Evolutionary conservation across 2,888 invertebrate species (phyloP).

Genomic region (Gymnoscelis rufifasciata): DNA sequence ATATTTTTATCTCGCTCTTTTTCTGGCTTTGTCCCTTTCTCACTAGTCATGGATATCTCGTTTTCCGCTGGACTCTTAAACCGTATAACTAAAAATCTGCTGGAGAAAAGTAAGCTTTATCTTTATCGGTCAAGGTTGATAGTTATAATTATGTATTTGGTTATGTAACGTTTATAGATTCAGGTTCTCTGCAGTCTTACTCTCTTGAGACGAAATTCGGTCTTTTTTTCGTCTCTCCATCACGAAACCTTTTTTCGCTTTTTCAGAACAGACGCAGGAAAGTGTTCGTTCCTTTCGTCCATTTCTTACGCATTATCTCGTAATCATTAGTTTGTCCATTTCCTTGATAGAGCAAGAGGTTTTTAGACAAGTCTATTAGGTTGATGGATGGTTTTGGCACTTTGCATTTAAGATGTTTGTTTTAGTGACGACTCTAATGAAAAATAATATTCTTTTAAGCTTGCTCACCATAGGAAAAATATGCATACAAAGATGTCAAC

Average conservation of each 20-base stretch:
- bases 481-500: no score
- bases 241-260: constrained; percentile 71
- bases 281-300: constrained; percentile 64
- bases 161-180: constrained; percentile 42
- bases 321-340: constrained; percentile 71
- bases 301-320: constrained; percentile 76
- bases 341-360: constrained; percentile 58
- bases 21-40: constrained; percentile 51
- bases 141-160: constrained; percentile 20
- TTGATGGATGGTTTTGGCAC: constrained; percentile 45
- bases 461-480: no score
- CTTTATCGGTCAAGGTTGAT: constrained; percentile 19
- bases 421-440: not conserved
- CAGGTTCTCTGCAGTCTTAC: constrained; percentile 75
- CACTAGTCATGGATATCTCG: constrained; percentile 71
- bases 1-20: constrained; percentile 67
- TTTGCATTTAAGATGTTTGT: constrained; percentile 18
- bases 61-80: constrained; percentile 47
- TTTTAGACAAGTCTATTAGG: constrained; percentile 62
- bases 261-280: constrained; percentile 70
- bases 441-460: no score
- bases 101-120: constrained; percentile 36
- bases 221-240: constrained; percentile 73
- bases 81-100: constrained; percentile 38
- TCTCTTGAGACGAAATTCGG: constrained; percentile 77